phyloP scores from a whole-genome alignment of 2,113 vertebrate genomes.

The Semnornis frantzii region DNA sequence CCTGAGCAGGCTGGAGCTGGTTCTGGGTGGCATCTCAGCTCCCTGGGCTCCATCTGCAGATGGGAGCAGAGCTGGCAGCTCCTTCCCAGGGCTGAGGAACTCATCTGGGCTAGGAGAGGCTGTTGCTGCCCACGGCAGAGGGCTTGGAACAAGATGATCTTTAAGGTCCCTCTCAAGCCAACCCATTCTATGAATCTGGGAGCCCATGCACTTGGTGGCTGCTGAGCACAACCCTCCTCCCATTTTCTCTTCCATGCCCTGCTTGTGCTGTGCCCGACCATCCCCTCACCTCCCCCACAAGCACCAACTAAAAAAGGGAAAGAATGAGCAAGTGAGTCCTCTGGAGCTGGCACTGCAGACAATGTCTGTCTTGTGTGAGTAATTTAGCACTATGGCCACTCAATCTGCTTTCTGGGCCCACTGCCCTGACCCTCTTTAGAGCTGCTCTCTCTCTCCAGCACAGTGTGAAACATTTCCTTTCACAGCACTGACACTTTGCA shows the following conservation, averaged over 20 bases:
- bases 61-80: no score
- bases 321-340: slow-evolving; percentile 80
- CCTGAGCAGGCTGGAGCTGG: neutral
- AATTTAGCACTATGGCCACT: slow-evolving; percentile 87
- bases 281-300: slow-evolving; percentile 46
- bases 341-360: slow-evolving; percentile 86
- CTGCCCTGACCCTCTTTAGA: slow-evolving; percentile 87
- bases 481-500: slow-evolving; percentile 89
- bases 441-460: slow-evolving; percentile 75
- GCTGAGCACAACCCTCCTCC: neutral
- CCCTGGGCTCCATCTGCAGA: accelerated
- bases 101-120: no score
- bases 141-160: no score
- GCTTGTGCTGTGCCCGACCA: slow-evolving; percentile 5
- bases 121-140: no score
- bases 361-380: slow-evolving; percentile 95
- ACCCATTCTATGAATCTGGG: neutral
- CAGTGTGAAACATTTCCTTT: slow-evolving; percentile 88
- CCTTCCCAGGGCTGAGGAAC: no score
- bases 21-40: neutral
- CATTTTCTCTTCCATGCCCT: neutral
- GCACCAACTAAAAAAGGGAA: slow-evolving; percentile 61
- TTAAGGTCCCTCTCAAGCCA: no score
- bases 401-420: slow-evolving; percentile 90
- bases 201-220: neutral